Evolutionary conservation across 1,140 invertebrate genomes (phyloP).

Genomic region (Atta colombica): DNA sequence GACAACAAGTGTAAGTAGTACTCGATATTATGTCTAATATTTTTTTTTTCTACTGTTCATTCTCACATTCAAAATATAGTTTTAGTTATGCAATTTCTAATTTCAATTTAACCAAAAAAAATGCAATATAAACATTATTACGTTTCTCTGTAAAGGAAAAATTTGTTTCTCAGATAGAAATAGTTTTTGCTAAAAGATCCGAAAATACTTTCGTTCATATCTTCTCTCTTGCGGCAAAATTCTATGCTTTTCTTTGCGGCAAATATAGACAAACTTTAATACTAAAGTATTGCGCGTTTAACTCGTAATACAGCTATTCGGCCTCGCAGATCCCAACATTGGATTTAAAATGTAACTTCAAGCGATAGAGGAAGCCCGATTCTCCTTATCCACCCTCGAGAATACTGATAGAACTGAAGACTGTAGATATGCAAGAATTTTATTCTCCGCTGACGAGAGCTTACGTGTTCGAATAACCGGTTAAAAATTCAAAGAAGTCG

Average conservation of each 20-base stretch:
- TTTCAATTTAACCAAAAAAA: not conserved
- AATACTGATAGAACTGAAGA: slow-evolving; percentile 15
- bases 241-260: not conserved
- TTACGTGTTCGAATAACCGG: slow-evolving; percentile 50
- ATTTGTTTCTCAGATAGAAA: not conserved
- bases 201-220: not conserved
- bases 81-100: not conserved
- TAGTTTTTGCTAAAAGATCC: not conserved
- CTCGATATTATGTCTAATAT: not conserved
- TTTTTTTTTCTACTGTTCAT: not conserved
- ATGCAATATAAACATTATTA: not conserved
- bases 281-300: slow-evolving; percentile 7
- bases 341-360: slow-evolving; percentile 17
- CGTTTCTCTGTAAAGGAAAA: not conserved
- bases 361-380: slow-evolving; percentile 13
- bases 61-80: not conserved
- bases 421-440: slow-evolving; percentile 4
- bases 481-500: slow-evolving; percentile 57
- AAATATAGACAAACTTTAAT: slow-evolving; percentile 24
- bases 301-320: slow-evolving; percentile 27
- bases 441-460: slow-evolving; percentile 51
- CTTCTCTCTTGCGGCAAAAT: not conserved
- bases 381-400: slow-evolving; percentile 32
- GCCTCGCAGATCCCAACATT: slow-evolving; percentile 13
- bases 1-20: slow-evolving; percentile 31